A percentile compares a stretch with the other conserved stretches of the same genome.
These are phyloP conservation scores for Muraenolepis orangiensis DNA, from an alignment of 2,797 vertebrate genomes.

Conservation along the genomic window DNA sequence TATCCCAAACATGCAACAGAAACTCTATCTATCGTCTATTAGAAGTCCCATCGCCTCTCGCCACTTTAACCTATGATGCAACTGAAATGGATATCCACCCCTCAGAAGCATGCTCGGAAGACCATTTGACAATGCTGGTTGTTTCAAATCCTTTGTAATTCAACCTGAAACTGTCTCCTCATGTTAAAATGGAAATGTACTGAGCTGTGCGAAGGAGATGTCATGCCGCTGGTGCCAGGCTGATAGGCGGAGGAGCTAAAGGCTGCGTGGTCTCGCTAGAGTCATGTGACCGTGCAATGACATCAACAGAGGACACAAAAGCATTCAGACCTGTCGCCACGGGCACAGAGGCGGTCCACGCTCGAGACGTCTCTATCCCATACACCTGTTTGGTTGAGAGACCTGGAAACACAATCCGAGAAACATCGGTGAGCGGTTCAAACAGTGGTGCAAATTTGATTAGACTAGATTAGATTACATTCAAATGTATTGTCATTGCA, in stretches of 20 bases:
- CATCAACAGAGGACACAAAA: neutral
- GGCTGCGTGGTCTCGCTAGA: neutral
- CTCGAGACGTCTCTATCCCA: slow-evolving; percentile 54
- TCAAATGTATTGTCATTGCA: too few species aligned
- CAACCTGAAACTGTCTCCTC: too few species aligned
- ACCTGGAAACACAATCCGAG: slow-evolving; percentile 44
- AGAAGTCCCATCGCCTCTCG: too few species aligned
- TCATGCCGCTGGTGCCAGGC: neutral
- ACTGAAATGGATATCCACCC: too few species aligned
- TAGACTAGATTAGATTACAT: too few species aligned
- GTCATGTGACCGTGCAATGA: neutral
- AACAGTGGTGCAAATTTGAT: too few species aligned
- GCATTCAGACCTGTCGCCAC: slow-evolving; percentile 58
- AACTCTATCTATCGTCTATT: too few species aligned
- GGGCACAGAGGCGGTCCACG: slow-evolving; percentile 67
- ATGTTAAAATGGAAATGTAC: too few species aligned
- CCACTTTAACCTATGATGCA: too few species aligned
- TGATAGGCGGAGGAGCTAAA: neutral
- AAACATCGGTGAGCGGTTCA: neutral
- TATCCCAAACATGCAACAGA: too few species aligned
- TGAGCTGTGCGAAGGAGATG: too few species aligned
- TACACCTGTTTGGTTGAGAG: slow-evolving; percentile 52
- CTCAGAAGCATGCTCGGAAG: too few species aligned
- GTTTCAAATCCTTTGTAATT: neutral
- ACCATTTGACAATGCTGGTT: neutral